Conservation (phyloP, 1,140 invertebrate genomes). For the Helicoverpa armigera region DNA sequence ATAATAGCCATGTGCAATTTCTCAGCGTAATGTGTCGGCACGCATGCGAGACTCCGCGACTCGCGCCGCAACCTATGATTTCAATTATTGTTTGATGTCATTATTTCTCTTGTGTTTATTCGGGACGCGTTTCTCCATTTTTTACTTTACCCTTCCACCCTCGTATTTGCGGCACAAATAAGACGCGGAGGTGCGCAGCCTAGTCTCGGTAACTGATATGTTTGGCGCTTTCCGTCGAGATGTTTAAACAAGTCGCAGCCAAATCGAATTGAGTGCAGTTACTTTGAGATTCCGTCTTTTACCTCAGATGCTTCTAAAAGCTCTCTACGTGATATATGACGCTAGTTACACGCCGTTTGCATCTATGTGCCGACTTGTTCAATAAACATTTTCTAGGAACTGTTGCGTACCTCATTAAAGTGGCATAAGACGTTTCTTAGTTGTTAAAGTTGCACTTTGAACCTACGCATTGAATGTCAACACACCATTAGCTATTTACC, state of each 20-base stretch:
- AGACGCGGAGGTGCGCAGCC: constrained; percentile 66
- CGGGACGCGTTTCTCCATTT: constrained; percentile 79
- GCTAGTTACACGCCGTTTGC: constrained; percentile 12
- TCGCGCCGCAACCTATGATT: constrained; percentile 73
- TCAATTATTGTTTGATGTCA: constrained; percentile 85
- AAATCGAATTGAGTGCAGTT: constrained; percentile 72
- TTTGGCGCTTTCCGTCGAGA: constrained; percentile 69
- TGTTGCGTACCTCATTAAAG: background rate
- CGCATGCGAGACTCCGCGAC: constrained; percentile 43
- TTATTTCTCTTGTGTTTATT: constrained; percentile 84
- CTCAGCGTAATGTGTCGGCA: background rate
- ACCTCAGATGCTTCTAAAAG: constrained; percentile 40
- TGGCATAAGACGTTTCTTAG: background rate
- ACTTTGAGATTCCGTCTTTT: constrained; percentile 56
- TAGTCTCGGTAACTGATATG: constrained; percentile 78
- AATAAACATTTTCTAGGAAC: background rate
- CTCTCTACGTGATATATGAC: constrained; percentile 5
- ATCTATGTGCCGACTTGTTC: background rate
- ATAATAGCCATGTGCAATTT: background rate
- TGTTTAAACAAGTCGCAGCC: constrained; percentile 73
- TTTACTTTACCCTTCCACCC: constrained; percentile 78
- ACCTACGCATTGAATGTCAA: background rate
- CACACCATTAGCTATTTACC: constrained; percentile 27
- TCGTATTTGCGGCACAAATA: constrained; percentile 76
- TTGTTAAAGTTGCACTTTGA: background rate